Evolutionary conservation across 2,113 vertebrate species (phyloP).

Genomic region (Spea multiplicata): DNA sequence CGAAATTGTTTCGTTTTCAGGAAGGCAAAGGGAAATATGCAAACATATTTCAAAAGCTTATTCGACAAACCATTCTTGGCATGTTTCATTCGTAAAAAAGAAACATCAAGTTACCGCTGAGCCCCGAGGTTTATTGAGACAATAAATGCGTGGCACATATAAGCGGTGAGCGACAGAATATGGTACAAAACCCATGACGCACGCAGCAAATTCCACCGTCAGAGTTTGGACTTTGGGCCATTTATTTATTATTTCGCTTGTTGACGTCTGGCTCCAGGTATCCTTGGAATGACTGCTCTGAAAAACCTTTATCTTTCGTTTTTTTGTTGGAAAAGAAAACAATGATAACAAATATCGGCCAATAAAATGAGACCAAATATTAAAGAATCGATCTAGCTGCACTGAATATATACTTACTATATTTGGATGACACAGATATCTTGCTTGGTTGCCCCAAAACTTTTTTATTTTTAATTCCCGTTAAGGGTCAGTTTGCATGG

Average conservation of each 20-base stretch:
- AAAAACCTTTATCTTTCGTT: background rate
- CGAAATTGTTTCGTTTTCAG: background rate
- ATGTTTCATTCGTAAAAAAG: background rate
- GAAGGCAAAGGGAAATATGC: background rate
- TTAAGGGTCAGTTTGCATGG: too few species aligned
- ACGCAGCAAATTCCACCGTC: constrained; percentile 22
- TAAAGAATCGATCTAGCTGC: background rate
- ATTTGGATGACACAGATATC: background rate
- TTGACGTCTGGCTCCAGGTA: constrained; percentile 26
- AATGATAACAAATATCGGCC: constrained; percentile 3
- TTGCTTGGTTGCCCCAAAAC: background rate
- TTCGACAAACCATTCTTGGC: constrained; percentile 1
- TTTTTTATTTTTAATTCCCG: too few species aligned
- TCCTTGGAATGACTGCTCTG: constrained; percentile 26
- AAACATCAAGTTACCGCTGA: background rate
- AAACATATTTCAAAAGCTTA: constrained; percentile 17
- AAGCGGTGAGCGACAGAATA: constrained; percentile 3
- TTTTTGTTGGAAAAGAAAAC: constrained; percentile 8
- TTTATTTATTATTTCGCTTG: constrained; percentile 28
- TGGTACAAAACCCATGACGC: constrained; percentile 24
- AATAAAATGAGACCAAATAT: background rate
- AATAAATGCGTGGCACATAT: background rate
- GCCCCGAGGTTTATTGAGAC: background rate
- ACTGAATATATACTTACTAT: background rate
- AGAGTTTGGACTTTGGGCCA: constrained; percentile 14